Conservation (phyloP, 2,113 vertebrate genomes). For the Trematomus loennbergii region DNA sequence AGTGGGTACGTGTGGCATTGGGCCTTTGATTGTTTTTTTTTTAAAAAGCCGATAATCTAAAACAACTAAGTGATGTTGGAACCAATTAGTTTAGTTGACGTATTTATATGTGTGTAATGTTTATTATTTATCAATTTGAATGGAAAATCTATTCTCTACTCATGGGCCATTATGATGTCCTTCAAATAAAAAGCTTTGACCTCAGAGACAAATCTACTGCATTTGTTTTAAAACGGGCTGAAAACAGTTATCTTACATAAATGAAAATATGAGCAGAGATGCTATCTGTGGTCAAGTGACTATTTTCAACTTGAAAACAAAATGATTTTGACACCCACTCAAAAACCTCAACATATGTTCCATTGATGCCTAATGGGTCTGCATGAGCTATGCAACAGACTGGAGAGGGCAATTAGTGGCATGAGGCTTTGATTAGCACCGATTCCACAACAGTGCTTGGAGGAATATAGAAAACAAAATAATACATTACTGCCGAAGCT, state of each 20-base stretch:
- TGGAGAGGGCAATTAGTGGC: constrained; percentile 75
- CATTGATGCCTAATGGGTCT: constrained; percentile 65
- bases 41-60: not conserved
- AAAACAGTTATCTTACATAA: constrained; percentile 7
- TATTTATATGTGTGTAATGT: not conserved
- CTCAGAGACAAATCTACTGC: not conserved
- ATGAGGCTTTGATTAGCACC: constrained; percentile 73
- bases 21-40: not conserved
- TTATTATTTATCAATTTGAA: constrained; percentile 18
- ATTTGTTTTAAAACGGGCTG: constrained; percentile 29
- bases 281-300: constrained; percentile 53
- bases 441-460: constrained; percentile 65
- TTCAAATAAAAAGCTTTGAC: constrained; percentile 19
- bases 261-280: constrained; percentile 40
- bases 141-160: constrained; percentile 5
- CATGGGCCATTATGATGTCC: constrained; percentile 7
- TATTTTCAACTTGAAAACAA: constrained; percentile 52
- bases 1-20: not conserved
- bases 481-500: constrained; percentile 56
- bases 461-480: constrained; percentile 67
- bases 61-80: constrained; percentile 1
- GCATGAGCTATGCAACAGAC: constrained; percentile 57
- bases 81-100: not conserved
- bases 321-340: constrained; percentile 59
- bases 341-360: constrained; percentile 66